These are phyloP conservation scores for Pomacea canaliculata DNA, from an alignment of 2,888 invertebrate species.

Conservation along the genomic window DNA sequence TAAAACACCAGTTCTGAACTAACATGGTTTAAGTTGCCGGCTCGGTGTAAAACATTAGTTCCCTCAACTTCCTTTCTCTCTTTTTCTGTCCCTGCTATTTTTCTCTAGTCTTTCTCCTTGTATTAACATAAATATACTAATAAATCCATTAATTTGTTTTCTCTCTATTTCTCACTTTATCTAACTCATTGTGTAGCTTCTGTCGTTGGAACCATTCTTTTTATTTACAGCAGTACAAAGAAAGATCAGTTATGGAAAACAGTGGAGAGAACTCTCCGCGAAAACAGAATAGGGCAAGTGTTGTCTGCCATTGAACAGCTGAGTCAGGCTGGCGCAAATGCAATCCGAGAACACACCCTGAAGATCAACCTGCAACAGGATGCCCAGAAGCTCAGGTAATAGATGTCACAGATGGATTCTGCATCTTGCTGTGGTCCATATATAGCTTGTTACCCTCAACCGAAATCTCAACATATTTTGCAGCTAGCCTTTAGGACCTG, in stretches of 20 bases:
- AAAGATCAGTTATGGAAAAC: slow-evolving; percentile 53
- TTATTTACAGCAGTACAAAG: slow-evolving; percentile 34
- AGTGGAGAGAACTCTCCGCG: slow-evolving; percentile 43
- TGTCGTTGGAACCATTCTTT: background rate
- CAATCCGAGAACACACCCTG: slow-evolving; percentile 47
- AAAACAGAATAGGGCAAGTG: slow-evolving; percentile 45
- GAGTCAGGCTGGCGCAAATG: slow-evolving; percentile 43
- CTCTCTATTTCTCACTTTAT: no score
- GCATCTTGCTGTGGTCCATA: no score
- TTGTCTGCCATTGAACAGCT: slow-evolving; percentile 41
- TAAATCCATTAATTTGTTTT: background rate
- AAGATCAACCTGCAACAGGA: slow-evolving; percentile 56
- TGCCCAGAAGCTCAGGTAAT: slow-evolving; percentile 57
- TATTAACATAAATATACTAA: background rate
- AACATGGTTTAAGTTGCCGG: no score
- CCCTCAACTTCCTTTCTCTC: no score
- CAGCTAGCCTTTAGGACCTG: no score
- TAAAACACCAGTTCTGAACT: no score
- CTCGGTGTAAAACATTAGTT: no score
- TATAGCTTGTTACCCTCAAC: no score
- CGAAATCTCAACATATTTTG: no score
- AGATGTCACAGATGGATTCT: background rate
- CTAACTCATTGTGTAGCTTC: background rate
- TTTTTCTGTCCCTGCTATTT: background rate
- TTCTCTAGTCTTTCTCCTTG: background rate